Evolutionary conservation across 2,888 invertebrate species (phyloP).

Genomic region (Scotopteryx bipunctaria): DNA sequence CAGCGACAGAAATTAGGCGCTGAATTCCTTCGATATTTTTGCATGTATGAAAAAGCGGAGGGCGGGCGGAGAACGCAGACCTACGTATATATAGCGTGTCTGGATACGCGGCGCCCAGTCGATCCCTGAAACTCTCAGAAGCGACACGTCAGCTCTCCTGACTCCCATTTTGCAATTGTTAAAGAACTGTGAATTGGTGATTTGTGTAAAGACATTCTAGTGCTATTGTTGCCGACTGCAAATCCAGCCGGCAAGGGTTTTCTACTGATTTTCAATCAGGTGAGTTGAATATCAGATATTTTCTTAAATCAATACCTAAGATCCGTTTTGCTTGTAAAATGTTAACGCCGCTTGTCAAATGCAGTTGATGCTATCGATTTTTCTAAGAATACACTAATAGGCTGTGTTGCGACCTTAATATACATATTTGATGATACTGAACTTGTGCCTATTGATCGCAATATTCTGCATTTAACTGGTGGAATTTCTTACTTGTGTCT

Average conservation of each 20-base stretch:
- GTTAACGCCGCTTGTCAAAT: slow-evolving; percentile 2
- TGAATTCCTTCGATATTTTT: slow-evolving; percentile 79
- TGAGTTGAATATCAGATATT: slow-evolving; percentile 30
- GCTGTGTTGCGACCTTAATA: not conserved
- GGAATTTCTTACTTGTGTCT: not conserved
- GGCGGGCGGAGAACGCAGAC: slow-evolving; percentile 63
- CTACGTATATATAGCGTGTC: slow-evolving; percentile 69
- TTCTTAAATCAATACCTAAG: slow-evolving; percentile 11
- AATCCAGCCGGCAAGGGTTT: slow-evolving; percentile 22
- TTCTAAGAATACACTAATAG: slow-evolving; percentile 8
- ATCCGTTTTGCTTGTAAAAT: slow-evolving; percentile 6
- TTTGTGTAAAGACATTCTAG: slow-evolving; percentile 52
- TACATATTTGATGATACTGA: slow-evolving; percentile 9
- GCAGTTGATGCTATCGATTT: slow-evolving; percentile 23
- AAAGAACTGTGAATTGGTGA: slow-evolving; percentile 54
- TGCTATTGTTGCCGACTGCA: slow-evolving; percentile 41
- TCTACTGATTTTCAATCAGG: slow-evolving; percentile 37
- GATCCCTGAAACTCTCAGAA: slow-evolving; percentile 52
- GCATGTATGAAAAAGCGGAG: slow-evolving; percentile 68
- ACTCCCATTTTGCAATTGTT: slow-evolving; percentile 37
- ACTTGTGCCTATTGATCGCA: not conserved
- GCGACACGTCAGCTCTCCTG: slow-evolving; percentile 47
- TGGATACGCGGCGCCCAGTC: slow-evolving; percentile 73
- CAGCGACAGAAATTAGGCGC: slow-evolving; percentile 80
- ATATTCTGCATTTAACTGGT: not conserved